phyloP scores from a whole-genome alignment of 2,797 vertebrate species.

The Spatula clypeata region DNA sequence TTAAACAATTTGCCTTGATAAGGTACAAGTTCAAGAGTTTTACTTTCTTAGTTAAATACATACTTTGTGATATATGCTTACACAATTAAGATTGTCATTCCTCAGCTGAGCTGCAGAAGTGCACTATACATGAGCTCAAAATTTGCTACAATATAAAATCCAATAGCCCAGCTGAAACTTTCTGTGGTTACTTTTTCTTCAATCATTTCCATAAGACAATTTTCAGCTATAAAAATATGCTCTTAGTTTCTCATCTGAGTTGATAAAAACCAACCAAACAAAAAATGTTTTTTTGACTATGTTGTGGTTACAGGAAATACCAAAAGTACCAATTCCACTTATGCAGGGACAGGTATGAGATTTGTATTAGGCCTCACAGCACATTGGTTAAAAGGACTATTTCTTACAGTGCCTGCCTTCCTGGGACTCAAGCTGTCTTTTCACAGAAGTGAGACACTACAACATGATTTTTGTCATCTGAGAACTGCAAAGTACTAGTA shows the following conservation, averaged over 20 bases:
- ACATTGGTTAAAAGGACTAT: background rate
- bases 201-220: background rate
- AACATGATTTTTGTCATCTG: slow-evolving; percentile 73
- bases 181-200: background rate
- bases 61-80: background rate
- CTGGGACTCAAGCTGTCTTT: slow-evolving; percentile 40
- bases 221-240: background rate
- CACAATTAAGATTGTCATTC: background rate
- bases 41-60: background rate
- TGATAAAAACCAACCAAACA: background rate
- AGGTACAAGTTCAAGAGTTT: background rate
- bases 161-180: background rate
- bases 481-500: slow-evolving; percentile 75
- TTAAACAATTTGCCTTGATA: background rate
- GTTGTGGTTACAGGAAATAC: background rate
- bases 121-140: background rate
- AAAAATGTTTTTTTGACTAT: background rate
- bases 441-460: slow-evolving; percentile 42
- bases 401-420: background rate
- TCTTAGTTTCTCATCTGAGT: background rate
- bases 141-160: background rate
- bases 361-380: background rate
- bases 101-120: background rate
- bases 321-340: background rate
- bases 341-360: background rate